Evolutionary conservation across 1,140 invertebrate species (phyloP), one percentile per base, ranked within the genome.

Genomic region (Calliopsis andreniformis): DNA sequence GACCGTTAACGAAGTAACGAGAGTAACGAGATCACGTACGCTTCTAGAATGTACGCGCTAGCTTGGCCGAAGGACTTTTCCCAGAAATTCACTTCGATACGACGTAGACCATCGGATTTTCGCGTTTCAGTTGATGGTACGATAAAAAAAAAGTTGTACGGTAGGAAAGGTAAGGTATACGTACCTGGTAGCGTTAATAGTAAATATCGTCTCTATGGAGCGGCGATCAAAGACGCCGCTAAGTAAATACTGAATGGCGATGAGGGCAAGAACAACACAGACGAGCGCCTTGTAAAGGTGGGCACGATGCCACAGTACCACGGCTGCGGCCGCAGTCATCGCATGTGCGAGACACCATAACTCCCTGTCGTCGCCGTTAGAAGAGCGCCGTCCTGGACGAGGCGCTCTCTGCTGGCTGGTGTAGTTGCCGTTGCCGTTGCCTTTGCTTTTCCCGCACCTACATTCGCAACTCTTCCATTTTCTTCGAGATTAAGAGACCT

Each of bases 181-280:
- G 39, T 61, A 92, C 90, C 89, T 88, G 67, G 89, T 90, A 30
- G 87, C 80, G 75, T 93, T 92, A 55, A 92, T 91, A 35, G 92
- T 88, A 82, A 92, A 93, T 58, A 93, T 91, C 18, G 91, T 92
- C 80, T 92, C 92, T 78, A 92, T 89, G 20, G 90, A 91, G 18
- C 83, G 87, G 6, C 91, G 87, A 82, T 93, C 91, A 75, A 92
- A 81, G 61, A 91, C 88, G 42, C 89, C 89, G 80, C 89, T 92
- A 82, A 93, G 87, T 58, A 91, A 84, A 86, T 92, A 93, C 83
- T 93, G 92, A n/a, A 93, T 85, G 53, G 88, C 87, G 66, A 93
- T 90, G 8, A 93, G 87, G 16, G 87, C 88, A 30, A 91, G 87
- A 49, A 92, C 89, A 75, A 91, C 72, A 76, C 90, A 90, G 63